Percentiles rank a stretch among this genome's conserved stretches.
These are phyloP conservation scores for Saturnia japonica DNA, from an alignment of 2,888 invertebrate species.

Conservation along the genomic window DNA sequence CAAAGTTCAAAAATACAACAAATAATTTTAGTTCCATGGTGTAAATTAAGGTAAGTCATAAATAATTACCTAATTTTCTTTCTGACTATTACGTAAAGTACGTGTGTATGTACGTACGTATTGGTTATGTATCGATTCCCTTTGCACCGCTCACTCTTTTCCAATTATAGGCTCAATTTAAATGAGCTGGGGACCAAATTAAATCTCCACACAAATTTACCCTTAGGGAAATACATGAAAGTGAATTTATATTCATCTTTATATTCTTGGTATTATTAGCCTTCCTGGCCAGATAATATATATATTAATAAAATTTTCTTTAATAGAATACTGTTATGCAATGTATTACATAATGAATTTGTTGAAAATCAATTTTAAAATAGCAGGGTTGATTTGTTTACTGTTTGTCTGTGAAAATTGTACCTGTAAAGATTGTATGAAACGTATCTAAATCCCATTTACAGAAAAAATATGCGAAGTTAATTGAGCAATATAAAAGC, in stretches of 20 bases:
- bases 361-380: neutral
- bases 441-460: too few species aligned
- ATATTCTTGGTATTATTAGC: neutral
- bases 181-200: neutral
- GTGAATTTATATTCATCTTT: neutral
- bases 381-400: too few species aligned
- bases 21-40: neutral
- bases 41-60: neutral
- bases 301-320: too few species aligned
- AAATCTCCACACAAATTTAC: neutral
- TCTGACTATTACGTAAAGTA: neutral
- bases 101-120: neutral
- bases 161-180: constrained; percentile 12
- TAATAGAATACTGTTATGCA: neutral
- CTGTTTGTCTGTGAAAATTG: too few species aligned
- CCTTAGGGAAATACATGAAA: neutral
- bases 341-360: neutral
- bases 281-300: neutral
- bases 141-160: neutral
- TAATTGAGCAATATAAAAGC: too few species aligned
- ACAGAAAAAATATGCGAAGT: too few species aligned
- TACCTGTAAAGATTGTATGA: too few species aligned
- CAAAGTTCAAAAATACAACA: neutral
- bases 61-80: too few species aligned
- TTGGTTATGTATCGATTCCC: neutral